These are phyloP conservation scores for Stichodactyla mertensii DNA, from an alignment of 64 coral and sea anemone genomes.

Conservation along the genomic window DNA sequence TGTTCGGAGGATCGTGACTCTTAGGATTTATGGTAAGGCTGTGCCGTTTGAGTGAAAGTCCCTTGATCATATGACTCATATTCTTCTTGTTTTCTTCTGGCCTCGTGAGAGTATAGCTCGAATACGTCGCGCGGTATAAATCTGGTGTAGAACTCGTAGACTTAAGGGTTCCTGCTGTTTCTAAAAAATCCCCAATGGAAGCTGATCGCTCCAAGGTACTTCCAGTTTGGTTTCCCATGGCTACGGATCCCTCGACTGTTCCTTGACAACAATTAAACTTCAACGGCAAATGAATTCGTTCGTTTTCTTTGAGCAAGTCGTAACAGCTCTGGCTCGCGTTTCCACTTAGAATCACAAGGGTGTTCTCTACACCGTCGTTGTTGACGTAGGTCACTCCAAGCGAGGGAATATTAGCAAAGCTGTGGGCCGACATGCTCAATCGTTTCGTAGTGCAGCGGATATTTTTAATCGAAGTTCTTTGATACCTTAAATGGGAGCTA, in stretches of 20 bases:
- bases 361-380: constrained; percentile 15
- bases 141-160: constrained; percentile 1
- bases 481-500: constrained; percentile 18
- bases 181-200: constrained; percentile 6
- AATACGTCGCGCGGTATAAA: neutral
- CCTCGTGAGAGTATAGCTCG: neutral
- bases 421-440: constrained; percentile 1
- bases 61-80: neutral
- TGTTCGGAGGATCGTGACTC: neutral
- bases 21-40: neutral
- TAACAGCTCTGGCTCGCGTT: constrained; percentile 21
- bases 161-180: neutral
- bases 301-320: constrained; percentile 5
- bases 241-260: neutral
- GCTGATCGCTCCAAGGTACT: neutral
- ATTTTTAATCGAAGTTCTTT: constrained; percentile 9
- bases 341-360: constrained; percentile 16
- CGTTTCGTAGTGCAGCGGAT: neutral
- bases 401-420: constrained; percentile 12
- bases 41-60: neutral
- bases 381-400: constrained; percentile 20
- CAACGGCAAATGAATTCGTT: neutral
- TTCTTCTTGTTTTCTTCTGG: neutral
- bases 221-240: neutral
- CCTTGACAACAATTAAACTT: neutral